Conservation (phyloP, 2,888 invertebrate genomes). For the Aspidiotus destructor region DNA sequence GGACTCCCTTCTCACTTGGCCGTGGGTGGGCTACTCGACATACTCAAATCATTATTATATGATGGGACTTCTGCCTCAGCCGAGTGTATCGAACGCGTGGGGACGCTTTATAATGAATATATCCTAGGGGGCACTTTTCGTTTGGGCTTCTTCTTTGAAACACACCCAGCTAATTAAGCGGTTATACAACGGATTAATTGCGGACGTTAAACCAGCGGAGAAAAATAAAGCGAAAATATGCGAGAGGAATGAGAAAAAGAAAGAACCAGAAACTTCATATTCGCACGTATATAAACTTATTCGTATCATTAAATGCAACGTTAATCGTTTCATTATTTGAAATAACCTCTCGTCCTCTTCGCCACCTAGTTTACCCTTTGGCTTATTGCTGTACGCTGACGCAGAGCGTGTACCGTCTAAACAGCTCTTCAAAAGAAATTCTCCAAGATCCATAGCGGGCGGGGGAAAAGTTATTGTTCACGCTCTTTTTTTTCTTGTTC, state of each 20-base stretch:
- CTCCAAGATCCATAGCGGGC: too few relatives aligned
- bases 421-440: too few relatives aligned
- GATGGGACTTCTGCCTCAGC: too few relatives aligned
- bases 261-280: not conserved
- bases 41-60: too few relatives aligned
- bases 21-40: too few relatives aligned
- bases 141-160: not conserved
- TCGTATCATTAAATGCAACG: not conserved
- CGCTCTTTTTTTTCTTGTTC: not conserved
- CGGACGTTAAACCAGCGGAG: not conserved
- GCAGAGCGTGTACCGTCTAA: not conserved
- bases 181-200: not conserved
- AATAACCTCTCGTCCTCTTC: not conserved
- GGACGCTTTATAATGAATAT: too few relatives aligned
- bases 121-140: too few relatives aligned
- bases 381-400: not conserved
- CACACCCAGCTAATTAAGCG: slow-evolving; percentile 2
- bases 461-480: not conserved
- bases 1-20: too few relatives aligned
- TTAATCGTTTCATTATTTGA: slow-evolving; percentile 4
- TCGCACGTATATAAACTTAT: not conserved
- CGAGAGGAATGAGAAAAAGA: slow-evolving; percentile 1
- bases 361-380: not conserved
- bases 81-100: too few relatives aligned
- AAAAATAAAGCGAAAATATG: too few relatives aligned